Evolutionary conservation across 2,888 invertebrate genomes (phyloP), one percentile per base, ranked within the genome.

Genomic region (Watsonalla cultraria): DNA sequence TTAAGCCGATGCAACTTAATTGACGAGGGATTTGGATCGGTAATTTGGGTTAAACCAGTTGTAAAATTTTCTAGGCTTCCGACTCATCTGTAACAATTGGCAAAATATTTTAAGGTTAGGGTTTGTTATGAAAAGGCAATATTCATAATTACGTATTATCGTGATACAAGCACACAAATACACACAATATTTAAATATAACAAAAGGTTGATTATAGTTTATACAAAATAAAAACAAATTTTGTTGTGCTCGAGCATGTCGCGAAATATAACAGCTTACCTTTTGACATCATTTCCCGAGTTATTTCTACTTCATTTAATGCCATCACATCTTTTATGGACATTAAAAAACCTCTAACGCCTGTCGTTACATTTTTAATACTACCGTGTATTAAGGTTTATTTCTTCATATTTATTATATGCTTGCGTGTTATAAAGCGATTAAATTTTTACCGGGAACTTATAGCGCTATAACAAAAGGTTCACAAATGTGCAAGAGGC

Each of bases 331-430:
- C 42, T 42, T 42, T 42, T 42, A 42, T 42, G 5, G 42, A 42
- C 42, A 5, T 42, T 51, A 35, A 46, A 53, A 53, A 33, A 45
- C 46, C 48, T 46, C 39, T 35, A 34, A 55, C 39, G 47, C 47
- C 13, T 46, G 52, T 55, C 46, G 47, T 49, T 37, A 45, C 46
- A 50, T 49, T 46, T 52, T 45, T 33, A n/a, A 37, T 0, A 11
- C 42, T 42, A 42, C 11, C 1, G 9, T 11, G 42, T 42, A 42
- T 11, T 42, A 42, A 9, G 42, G 11, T 42, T 42, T 42, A 42
- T 42, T 11, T 42, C 11, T 8, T 42, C 42, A 42, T 42, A 7
- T 5, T 5, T 42, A 5, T 42, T 2, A 11, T 42, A 11, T 42
- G 8, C 11, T 42, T 5, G 42, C 42, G 9, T 42, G 42, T 42